Evolutionary conservation across 2,888 invertebrate genomes (phyloP), one percentile per base, ranked within the genome.

Genomic region (Pseudococcus longispinus): DNA sequence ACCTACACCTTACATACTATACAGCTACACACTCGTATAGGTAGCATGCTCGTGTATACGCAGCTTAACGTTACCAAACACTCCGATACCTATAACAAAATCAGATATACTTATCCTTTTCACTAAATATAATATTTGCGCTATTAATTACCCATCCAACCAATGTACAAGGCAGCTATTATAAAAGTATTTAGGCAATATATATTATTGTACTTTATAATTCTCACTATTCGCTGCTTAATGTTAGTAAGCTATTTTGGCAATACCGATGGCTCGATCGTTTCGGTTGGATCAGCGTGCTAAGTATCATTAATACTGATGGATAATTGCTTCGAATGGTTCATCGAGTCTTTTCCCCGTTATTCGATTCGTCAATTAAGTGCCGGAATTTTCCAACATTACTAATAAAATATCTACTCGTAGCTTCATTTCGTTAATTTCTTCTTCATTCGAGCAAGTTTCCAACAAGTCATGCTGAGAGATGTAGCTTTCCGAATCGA

Each of bases 311-410:
- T 51, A 51, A 51, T n/a, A n/a, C n/a, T n/a, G 46, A 13, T 46
- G 60, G 60, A 60, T 60, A 60, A 60, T 60, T 23, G 60, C 60
- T 6, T 60, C 20, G 60, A 60, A 60, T 60, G 60, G 60, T 60
- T 60, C 60, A 60, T 23, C 60, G 23, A 60, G 60, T 60, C 23
- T 60, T 20, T 60, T 20, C 23, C 60, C 60, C 60, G 60, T 60
- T 60, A 60, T 60, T 60, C 60, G 60, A 60, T 60, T 60, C 20
- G 60, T 23, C 23, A 60, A 60, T 60, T 60, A 60, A 60, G 60
- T 6, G 51, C n/a, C 20, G 60, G 60, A 60, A 60, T 60, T 60
- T 60, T 60, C 60, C 60, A 23, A 5, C 9, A 60, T 60, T 60
- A 60, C 2, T 60, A 60, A 20, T 60, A 13, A 6, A 23, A 23